phyloP scores from a whole-genome alignment of 2,888 invertebrate species.

The Lacanobia oleracea region DNA sequence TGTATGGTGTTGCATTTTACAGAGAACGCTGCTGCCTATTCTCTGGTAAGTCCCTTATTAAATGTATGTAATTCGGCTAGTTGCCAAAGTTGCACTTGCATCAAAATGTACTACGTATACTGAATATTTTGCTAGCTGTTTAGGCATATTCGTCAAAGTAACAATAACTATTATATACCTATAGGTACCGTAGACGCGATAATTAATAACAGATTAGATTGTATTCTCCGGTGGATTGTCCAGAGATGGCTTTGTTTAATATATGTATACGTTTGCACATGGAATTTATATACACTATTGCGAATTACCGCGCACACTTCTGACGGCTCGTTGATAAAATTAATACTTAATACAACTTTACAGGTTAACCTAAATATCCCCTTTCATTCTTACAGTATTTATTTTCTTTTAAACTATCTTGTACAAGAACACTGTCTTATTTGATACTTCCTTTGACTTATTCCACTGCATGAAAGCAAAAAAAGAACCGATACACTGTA shows the following conservation, averaged over 20 bases:
- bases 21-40: no score
- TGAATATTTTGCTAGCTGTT: not conserved
- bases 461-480: constrained; percentile 11
- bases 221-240: not conserved
- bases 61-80: no score
- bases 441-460: not conserved
- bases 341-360: no score
- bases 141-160: not conserved
- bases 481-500: not conserved
- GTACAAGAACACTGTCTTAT: not conserved
- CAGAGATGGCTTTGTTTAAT: not conserved
- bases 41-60: no score
- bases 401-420: not conserved
- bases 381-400: not conserved
- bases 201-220: constrained; percentile 26
- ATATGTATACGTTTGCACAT: not conserved
- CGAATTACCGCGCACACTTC: not conserved
- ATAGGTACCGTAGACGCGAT: not conserved
- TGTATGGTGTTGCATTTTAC: no score
- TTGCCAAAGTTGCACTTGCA: no score
- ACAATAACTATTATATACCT: not conserved
- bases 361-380: no score
- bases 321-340: no score
- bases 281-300: not conserved
- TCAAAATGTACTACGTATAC: no score